Evolutionary conservation across 2,113 vertebrate species (phyloP), one percentile per base, ranked within the genome.

Genomic region (Tachysurus fulvidraco): DNA sequence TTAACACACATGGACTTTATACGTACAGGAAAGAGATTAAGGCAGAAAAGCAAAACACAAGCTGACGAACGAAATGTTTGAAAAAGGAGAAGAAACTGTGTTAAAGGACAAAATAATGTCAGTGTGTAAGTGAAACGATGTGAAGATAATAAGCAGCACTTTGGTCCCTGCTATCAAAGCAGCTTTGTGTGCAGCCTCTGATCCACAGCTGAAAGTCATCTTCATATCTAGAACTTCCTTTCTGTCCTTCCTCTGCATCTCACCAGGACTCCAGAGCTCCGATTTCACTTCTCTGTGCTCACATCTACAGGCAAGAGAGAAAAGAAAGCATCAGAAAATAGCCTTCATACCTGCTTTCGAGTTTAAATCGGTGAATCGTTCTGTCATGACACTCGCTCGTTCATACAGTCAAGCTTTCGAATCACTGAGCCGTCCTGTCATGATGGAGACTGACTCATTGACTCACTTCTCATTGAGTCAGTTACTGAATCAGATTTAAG

Each of bases 231-330:
- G 64, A 59, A 80, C 84, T 89, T 87, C 86, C 86, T 89, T 83
- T 77, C 78, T 86, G 81, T 77, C 88, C 85, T 90, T 91, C 90
- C 91, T 89, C 81, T 90, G 23, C 46, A 28, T 54, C 46, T 54
- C 74, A 28, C 12, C 25, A 54, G 23, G 74, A 77, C 74, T 28
- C 46, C 50, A 54, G 74, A 52, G 74, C 46, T 77, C 74, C 54
- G 46, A 28, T 54, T 52, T 77, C 74, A 17, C 14, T n/a, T 54
- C 46, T 54, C 74, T 9, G 14, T 77, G 46, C 46, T 50, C 8
- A 77, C 25, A 28, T 52, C 11, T 52, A 28, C 71, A 74, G 21
- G 41, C 71, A 50, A 50, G 21, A 74, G 19, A 5, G 7, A 1
- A 1, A 71, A 36, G 28, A 10, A 50, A 73, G 19, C 41, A 46